Evolutionary conservation across 1,140 invertebrate genomes (phyloP), one percentile per base, ranked within the genome.

Genomic region (Drosophila ananassae): DNA sequence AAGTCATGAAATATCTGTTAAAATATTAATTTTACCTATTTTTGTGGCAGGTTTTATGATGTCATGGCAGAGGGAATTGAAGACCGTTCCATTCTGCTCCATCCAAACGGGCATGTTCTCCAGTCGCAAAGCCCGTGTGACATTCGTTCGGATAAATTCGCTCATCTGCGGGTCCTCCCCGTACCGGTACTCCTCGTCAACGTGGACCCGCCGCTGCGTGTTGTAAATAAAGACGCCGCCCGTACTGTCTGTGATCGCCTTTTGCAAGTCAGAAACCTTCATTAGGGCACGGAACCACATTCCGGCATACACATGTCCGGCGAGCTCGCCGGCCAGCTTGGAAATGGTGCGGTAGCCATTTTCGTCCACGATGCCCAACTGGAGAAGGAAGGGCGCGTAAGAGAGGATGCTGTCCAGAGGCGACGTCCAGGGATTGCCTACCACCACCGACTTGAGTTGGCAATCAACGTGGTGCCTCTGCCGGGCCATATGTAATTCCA

Each of bases 341-440:
- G 85, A 60, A 13, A 85, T 81, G 2, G 58, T 64, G 2, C 93
- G 87, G 67, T 94, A 94, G 0, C 95, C 95, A 28, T 89, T 66
- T 10, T 93, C 87, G 76, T 96, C 95, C 8, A 96, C 92, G 52
- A 95, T 93, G 22, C 95, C 95, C 75, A 87, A 44, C 48, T 91
- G 77, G 25, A 91, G 59, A 25, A 91, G 56, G 30, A 97, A 92
- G 1, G 96, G 95, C 0, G 94, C 96, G 96, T 97, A 98, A 4
- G 95, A 96, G 4, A 96, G 90, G 0, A 96, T 95, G 32, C 95
- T 95, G 90, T 97, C 96, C 55, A 97, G 93, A 0, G 97, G 97
- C 8, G 95, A 96, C 61, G 98, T 97, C 97, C 97, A 98, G 0
- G 96, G 95, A 91, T 98, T 97, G 6, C 97, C 97, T 79, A 98